Percentiles rank a stretch among this genome's conserved stretches.
These are phyloP conservation scores for Rhinopithecus roxellana DNA, from an alignment of 2,113 vertebrate genomes.

Conservation along the genomic window DNA sequence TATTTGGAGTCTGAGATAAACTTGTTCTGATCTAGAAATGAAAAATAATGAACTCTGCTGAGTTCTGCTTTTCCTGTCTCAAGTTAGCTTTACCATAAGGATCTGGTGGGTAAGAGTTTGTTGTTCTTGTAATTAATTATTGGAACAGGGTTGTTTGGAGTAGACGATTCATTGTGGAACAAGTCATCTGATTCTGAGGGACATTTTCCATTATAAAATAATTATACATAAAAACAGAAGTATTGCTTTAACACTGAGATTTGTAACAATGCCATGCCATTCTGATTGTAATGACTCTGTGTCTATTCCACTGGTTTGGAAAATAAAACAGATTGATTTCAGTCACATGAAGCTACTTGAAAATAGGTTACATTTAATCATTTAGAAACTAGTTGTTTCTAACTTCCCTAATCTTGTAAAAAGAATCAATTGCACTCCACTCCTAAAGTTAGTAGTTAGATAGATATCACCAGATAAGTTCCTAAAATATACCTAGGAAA, in stretches of 20 bases:
- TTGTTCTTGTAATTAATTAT: constrained; percentile 29
- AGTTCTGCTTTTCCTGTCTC: background rate
- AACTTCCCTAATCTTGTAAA: background rate
- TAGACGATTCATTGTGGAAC: constrained; percentile 16
- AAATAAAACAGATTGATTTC: constrained; percentile 18
- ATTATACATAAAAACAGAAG: background rate
- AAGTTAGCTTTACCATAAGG: background rate
- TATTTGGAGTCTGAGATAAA: background rate
- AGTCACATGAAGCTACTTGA: background rate
- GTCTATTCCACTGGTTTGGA: background rate
- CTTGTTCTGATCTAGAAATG: background rate
- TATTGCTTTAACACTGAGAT: background rate
- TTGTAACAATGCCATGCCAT: background rate
- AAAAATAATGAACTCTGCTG: background rate
- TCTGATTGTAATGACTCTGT: background rate
- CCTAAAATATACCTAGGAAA: background rate
- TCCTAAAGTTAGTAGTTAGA: background rate
- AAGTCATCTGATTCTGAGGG: background rate
- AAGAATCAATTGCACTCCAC: background rate
- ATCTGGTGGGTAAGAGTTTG: background rate
- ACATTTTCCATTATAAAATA: constrained; percentile 24
- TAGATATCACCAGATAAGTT: background rate
- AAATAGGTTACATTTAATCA: background rate
- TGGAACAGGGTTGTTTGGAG: background rate
- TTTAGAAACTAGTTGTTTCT: background rate